Evolutionary conservation across 2,113 vertebrate species (phyloP), one percentile per base, ranked within the genome.

Genomic region (Halcyon malimbica): DNA sequence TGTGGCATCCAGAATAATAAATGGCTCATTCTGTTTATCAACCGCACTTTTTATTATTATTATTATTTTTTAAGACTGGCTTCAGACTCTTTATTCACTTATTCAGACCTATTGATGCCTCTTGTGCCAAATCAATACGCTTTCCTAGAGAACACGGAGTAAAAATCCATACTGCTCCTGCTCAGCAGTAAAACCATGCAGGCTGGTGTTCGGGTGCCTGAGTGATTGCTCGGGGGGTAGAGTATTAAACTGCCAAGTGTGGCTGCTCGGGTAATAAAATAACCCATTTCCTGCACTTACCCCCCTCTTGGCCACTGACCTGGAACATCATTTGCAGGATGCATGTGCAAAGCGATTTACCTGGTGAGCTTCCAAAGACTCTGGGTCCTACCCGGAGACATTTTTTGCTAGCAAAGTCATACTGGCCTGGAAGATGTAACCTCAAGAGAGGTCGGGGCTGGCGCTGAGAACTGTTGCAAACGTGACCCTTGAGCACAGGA

Each of bases 101-200:
- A 70, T 77, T 77, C 3, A 26, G 87, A 79, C 94, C 83, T 97
- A 92, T 96, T 80, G 91, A 94, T 79, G 93, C 77, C 87, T 92
- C 94, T 53, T 46, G 89, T 93, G 90, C 68, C 59, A 8, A 90
- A 96, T 97, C 95, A 94, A 97, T 97, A 87, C 18, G 5, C 90
- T 82, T 97, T 97, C 88, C 90, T 89, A 29, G 87, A 97, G 94
- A 96, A 95, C 94, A 95, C 1, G 35, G 92, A 95, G 78, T 50
- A 95, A 93, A 97, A 98, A 97, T 96, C 97, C 90, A 92, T 92
- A 79, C 21, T 84, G 4, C 35, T 31, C 77, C 79, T 87, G 69
- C 86, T 97, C 71, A 51, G 96, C 84, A 95, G 81, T 94, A 59
- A 95, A 87, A 80, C 4, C 93, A 37, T 5, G 29, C 89, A 18